These are phyloP conservation scores for Leucophenga maculata DNA, from an alignment of 2,888 invertebrate genomes.

Conservation along the genomic window DNA sequence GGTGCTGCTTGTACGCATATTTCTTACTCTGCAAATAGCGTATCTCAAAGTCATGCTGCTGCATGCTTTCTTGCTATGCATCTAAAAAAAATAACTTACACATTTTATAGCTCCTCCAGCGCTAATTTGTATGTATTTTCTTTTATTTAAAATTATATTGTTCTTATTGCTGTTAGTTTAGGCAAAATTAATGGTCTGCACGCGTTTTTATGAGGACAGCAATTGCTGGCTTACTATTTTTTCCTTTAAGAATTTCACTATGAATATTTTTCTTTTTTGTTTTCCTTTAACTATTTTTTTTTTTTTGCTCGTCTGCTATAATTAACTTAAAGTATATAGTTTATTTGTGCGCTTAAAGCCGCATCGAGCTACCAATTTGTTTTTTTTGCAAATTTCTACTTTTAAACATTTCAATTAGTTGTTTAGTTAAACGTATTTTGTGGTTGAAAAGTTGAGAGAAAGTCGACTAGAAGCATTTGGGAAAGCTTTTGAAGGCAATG, in stretches of 20 bases:
- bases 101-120: too few relatives aligned
- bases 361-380: conserved; percentile 52
- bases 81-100: too few relatives aligned
- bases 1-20: too few relatives aligned
- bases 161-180: conserved; percentile 13
- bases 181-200: background rate
- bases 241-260: background rate
- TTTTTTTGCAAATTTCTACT: conserved; percentile 35
- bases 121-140: too few relatives aligned
- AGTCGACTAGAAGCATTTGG: too few relatives aligned
- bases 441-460: background rate
- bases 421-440: background rate
- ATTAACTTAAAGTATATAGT: conserved; percentile 20
- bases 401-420: conserved; percentile 9
- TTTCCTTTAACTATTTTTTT: background rate
- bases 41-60: too few relatives aligned
- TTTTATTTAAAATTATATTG: too few relatives aligned
- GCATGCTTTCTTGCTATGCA: too few relatives aligned
- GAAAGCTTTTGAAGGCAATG: too few relatives aligned
- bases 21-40: too few relatives aligned
- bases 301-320: background rate
- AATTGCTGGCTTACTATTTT: background rate
- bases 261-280: background rate
- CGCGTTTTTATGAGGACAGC: background rate
- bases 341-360: conserved; percentile 9